phyloP scores from a whole-genome alignment of 2,797 vertebrate species.

The Zalophus californianus region DNA sequence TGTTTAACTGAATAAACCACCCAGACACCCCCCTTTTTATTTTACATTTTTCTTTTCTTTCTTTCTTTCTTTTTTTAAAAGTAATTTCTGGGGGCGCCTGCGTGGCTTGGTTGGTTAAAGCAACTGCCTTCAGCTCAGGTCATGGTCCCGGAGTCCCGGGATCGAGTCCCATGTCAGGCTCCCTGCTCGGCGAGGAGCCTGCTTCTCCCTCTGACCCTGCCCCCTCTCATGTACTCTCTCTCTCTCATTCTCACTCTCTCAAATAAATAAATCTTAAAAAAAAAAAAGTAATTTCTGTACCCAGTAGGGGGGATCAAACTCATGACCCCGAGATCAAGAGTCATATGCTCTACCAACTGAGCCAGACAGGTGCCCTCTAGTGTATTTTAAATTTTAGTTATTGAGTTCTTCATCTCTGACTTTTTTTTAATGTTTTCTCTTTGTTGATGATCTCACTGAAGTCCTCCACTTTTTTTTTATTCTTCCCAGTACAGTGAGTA shows the following conservation, averaged over 20 bases:
- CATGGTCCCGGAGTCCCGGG: too few relatives aligned
- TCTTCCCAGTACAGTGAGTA: neutral
- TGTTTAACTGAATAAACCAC: neutral
- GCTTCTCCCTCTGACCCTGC: too few relatives aligned
- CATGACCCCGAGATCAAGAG: neutral
- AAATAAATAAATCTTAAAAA: too few relatives aligned
- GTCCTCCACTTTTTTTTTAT: neutral
- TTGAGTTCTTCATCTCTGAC: neutral
- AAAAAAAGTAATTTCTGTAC: neutral
- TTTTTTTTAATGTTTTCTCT: neutral
- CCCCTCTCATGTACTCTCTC: too few relatives aligned
- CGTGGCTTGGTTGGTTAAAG: too few relatives aligned
- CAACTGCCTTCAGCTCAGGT: too few relatives aligned
- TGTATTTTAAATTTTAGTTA: neutral
- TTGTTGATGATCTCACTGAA: neutral
- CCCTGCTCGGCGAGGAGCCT: too few relatives aligned
- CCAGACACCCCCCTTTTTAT: neutral
- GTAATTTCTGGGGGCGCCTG: neutral
- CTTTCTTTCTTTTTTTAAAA: neutral
- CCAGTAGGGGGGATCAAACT: neutral
- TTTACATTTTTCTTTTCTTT: too few relatives aligned
- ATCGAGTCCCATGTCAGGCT: too few relatives aligned
- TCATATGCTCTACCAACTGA: neutral
- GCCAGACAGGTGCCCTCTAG: neutral
- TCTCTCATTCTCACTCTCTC: too few relatives aligned